These are phyloP conservation scores for Ommatoiulus sabulosus DNA, from an alignment of 2,888 invertebrate genomes.

Conservation along the genomic window DNA sequence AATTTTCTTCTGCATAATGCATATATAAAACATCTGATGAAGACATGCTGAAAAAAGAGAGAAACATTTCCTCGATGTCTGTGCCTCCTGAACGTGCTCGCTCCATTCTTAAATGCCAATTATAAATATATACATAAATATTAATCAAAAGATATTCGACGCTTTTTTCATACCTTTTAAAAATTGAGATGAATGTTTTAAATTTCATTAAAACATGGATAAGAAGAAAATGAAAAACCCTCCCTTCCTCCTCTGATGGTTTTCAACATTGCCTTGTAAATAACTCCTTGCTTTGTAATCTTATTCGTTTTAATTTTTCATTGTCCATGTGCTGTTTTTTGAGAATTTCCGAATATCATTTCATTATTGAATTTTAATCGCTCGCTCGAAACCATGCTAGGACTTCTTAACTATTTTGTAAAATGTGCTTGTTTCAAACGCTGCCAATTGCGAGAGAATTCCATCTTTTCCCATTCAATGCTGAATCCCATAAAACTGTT, in stretches of 20 bases:
- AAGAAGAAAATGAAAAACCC: conserved; percentile 29
- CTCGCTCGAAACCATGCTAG: conserved; percentile 41
- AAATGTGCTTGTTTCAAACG: conserved; percentile 32
- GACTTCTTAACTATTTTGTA: conserved; percentile 38
- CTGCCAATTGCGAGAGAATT: conserved; percentile 20
- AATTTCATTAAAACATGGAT: conserved; percentile 47
- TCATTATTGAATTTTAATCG: conserved; percentile 44
- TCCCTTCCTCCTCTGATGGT: conserved; percentile 31
- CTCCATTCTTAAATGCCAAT: conserved; percentile 47
- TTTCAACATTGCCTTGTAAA: conserved; percentile 54
- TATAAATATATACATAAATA: conserved; percentile 46
- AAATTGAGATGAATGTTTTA: conserved; percentile 41
- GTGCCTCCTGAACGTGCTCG: conserved; percentile 33
- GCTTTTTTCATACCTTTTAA: conserved; percentile 46
- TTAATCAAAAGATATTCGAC: conserved; percentile 45
- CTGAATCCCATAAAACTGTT: not conserved
- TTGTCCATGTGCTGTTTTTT: conserved; percentile 41
- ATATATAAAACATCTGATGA: not conserved
- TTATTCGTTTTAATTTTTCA: conserved; percentile 42
- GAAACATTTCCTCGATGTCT: conserved; percentile 37
- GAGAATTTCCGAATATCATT: conserved; percentile 32
- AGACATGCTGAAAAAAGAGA: conserved; percentile 15
- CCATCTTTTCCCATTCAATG: conserved; percentile 2
- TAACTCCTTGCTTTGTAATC: conserved; percentile 52
- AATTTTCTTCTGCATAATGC: no score